Conservation (phyloP, 2,888 invertebrate species). For the Drosophila prolongata region DNA sequence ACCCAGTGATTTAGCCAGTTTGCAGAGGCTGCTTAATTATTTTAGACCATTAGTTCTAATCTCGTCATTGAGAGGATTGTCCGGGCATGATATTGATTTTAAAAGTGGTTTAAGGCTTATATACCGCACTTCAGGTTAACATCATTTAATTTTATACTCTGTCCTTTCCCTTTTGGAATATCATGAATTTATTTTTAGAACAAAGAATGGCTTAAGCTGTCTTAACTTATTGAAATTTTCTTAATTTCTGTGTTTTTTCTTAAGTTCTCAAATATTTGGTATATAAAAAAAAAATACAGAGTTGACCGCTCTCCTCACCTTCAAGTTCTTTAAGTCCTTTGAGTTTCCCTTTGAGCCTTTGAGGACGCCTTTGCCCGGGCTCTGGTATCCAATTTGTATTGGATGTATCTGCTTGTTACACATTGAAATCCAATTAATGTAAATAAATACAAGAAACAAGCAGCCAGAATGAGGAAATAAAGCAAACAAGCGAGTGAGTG, state of each 20-base stretch:
- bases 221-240: no score
- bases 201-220: no score
- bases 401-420: slow-evolving; percentile 42
- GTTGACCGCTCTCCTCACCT: not conserved
- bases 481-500: slow-evolving; percentile 55
- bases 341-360: slow-evolving; percentile 22
- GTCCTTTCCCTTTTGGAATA: no score
- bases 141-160: no score
- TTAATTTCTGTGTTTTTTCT: no score
- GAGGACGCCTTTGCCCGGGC: not conserved
- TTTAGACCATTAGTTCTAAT: slow-evolving; percentile 69
- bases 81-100: slow-evolving; percentile 38
- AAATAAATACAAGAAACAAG: slow-evolving; percentile 69
- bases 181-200: no score
- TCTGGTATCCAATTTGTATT: slow-evolving; percentile 36
- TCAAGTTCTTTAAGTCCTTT: slow-evolving; percentile 12
- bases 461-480: slow-evolving; percentile 18
- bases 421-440: slow-evolving; percentile 76
- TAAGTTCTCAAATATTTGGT: no score
- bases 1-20: slow-evolving; percentile 36
- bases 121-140: not conserved
- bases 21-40: slow-evolving; percentile 63
- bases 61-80: slow-evolving; percentile 50
- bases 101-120: slow-evolving; percentile 19
- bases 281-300: no score